Base-by-base conservation (phyloP, 2,113 vertebrate genomes). In the Cyanistes caeruleus region DNA sequence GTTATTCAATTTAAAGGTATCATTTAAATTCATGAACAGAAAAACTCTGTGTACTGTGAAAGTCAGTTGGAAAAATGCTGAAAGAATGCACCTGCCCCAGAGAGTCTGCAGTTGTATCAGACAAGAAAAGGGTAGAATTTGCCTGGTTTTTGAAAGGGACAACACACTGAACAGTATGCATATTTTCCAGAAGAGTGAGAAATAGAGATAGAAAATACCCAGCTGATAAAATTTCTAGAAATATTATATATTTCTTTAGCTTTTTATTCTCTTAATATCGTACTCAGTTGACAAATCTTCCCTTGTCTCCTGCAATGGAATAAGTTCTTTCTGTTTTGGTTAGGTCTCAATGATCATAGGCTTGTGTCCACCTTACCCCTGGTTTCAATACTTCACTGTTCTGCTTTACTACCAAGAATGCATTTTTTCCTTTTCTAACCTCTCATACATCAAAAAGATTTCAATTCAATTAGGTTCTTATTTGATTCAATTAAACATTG, bases 381-480 rank as follows among this genome's bases (percentile, higher is more conserved):
- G 22, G 64, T 65, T 73, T 62, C 37, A 43, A 10, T 31, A 74
- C 48, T 76, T 64, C 33, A 60, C 5, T 93, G 3, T 48, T 94
- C 21, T 39, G 7, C 15, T 59, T 22, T 1, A 0, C 16, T 56
- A 41, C 1, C 4, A 81, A 12, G 19, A 75, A 18, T 20, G 6
- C 8, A 58, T 23, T 2, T 87, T 55, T 92, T 58, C 4, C 5
- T 76, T 82, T 91, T 44, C 53, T 51, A 23, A 43, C 39, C 10
- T 64, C 14, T 73, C 23, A 33, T 25, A 25, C 22, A 46, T 11
- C 6, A 52, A 68, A 63, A 21, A 35, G 5, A 15, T 39, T 65
- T 48, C 37, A 83, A 68, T 20, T 25, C 5, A 70, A 3, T 23
- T 1, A 0, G 0, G 13, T 48, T 20, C 13, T 56, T 41, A 48